phyloP scores from a whole-genome alignment of 2,113 vertebrate species.

The Rhinichthys klamathensis region DNA sequence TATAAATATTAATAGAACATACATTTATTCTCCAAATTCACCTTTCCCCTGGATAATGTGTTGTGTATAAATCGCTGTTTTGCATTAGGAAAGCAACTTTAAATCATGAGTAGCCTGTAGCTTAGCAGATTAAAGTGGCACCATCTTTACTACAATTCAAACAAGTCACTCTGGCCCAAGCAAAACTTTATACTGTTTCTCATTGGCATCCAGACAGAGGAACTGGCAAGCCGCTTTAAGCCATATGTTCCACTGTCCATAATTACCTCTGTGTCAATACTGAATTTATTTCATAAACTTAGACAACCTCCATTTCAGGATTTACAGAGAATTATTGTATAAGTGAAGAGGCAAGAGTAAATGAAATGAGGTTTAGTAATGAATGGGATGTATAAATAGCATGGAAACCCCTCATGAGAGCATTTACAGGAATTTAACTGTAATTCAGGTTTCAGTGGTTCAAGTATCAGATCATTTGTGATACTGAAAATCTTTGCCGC shows the following conservation, averaged over 20 bases:
- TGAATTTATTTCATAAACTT: slow-evolving; percentile 39
- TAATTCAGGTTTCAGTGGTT: slow-evolving; percentile 62
- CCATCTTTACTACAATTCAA: slow-evolving; percentile 43
- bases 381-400: slow-evolving; percentile 46
- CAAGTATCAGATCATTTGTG: slow-evolving; percentile 70
- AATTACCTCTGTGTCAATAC: slow-evolving; percentile 10
- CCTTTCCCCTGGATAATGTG: neutral
- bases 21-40: neutral
- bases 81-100: neutral
- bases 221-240: neutral
- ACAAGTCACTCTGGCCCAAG: slow-evolving; percentile 31
- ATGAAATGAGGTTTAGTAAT: slow-evolving; percentile 49
- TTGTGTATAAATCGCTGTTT: neutral
- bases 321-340: slow-evolving; percentile 41
- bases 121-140: slow-evolving; percentile 24
- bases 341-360: slow-evolving; percentile 19
- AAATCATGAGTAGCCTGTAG: too few relatives aligned
- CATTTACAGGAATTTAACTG: slow-evolving; percentile 72
- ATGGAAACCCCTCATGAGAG: slow-evolving; percentile 65
- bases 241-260: slow-evolving; percentile 16
- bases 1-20: neutral
- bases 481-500: slow-evolving; percentile 64
- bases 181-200: slow-evolving; percentile 23
- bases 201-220: slow-evolving; percentile 25
- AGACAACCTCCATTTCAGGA: slow-evolving; percentile 17